A percentile compares a stretch with the other conserved stretches of the same genome.
These are phyloP conservation scores for Etheostoma spectabile DNA, from an alignment of 2,113 vertebrate genomes.

Conservation along the genomic window DNA sequence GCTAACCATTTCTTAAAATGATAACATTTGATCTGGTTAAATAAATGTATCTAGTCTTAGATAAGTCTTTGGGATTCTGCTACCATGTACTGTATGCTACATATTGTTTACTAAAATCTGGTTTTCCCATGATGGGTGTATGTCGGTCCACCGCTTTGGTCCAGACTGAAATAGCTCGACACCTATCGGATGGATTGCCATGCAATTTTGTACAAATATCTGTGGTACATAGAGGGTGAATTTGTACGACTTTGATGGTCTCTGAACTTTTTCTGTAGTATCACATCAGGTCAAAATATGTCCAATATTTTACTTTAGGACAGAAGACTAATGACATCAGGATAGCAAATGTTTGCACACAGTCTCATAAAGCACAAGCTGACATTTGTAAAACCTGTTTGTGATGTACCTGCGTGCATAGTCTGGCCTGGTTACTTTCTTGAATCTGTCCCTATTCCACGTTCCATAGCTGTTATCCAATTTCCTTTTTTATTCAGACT, in stretches of 20 bases:
- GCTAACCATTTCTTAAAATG: neutral
- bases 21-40: neutral
- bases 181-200: neutral
- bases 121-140: neutral
- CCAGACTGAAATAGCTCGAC: neutral
- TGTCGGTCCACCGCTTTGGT: neutral
- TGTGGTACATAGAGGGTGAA: neutral
- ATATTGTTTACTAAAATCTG: neutral
- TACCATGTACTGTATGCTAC: neutral
- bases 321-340: neutral
- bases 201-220: neutral
- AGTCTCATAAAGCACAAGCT: neutral
- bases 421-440: neutral
- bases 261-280: neutral
- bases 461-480: neutral
- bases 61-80: neutral
- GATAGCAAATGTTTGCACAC: neutral
- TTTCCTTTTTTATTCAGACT: neutral
- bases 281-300: neutral
- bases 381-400: neutral
- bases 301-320: neutral
- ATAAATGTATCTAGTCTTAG: neutral
- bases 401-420: neutral
- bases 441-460: neutral
- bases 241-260: neutral